Evolutionary conservation across 2,797 vertebrate genomes (phyloP).

Genomic region (Gymnodraco acuticeps): DNA sequence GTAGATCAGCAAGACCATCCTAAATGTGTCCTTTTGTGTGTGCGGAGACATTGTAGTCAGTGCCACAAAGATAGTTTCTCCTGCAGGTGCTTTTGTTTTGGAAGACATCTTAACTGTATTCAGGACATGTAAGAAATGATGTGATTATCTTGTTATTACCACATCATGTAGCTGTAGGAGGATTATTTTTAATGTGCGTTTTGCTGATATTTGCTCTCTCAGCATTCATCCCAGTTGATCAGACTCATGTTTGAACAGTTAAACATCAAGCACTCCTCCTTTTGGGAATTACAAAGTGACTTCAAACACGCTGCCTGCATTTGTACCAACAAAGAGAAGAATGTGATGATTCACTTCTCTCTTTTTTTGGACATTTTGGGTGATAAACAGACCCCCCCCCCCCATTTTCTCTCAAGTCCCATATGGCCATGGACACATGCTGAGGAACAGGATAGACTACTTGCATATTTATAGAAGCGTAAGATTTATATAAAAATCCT

Average conservation of each 20-base stretch:
- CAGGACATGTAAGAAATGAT: conserved; percentile 4
- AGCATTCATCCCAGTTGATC: conserved; percentile 41
- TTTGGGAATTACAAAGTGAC: conserved; percentile 60
- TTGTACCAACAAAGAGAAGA: conserved; percentile 68
- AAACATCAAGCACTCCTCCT: conserved; percentile 52
- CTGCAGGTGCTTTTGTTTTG: background rate
- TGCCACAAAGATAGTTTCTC: background rate
- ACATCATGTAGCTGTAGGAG: conserved; percentile 34
- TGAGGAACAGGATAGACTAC: conserved; percentile 29
- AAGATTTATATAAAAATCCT: background rate
- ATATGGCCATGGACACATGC: conserved; percentile 65
- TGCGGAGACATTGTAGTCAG: conserved; percentile 5
- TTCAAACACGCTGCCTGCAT: conserved; percentile 61
- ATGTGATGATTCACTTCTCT: conserved; percentile 58
- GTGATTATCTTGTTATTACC: conserved; percentile 22
- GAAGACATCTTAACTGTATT: background rate
- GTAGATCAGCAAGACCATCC: conserved; percentile 15
- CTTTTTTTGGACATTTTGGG: conserved; percentile 50
- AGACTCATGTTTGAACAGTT: conserved; percentile 63
- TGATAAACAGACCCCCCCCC: conserved; percentile 23
- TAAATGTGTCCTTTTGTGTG: conserved; percentile 11
- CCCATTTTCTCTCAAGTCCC: conserved; percentile 17
- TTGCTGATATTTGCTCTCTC: conserved; percentile 55
- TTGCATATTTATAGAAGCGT: conserved; percentile 33
- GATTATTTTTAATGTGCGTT: conserved; percentile 39